Percentiles rank a stretch among this genome's conserved stretches.
Evolutionary conservation across 2,888 invertebrate species (phyloP).

Genomic region (Drosophila yooni): DNA sequence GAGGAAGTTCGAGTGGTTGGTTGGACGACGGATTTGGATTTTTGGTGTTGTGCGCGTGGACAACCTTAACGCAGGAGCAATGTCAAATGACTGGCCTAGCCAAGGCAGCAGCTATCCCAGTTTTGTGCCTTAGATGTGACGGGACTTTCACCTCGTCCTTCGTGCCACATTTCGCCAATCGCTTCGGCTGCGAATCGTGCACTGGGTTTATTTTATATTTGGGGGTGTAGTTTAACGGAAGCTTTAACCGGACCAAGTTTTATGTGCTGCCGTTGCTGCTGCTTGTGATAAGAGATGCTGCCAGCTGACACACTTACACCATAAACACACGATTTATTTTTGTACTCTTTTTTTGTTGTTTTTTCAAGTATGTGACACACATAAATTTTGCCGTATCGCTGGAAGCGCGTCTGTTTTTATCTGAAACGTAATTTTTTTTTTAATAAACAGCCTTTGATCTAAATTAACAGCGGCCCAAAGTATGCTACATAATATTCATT

Average conservation of each 20-base stretch:
- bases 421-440: conserved; percentile 37
- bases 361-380: conserved; percentile 12
- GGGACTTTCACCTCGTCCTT: conserved; percentile 66
- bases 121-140: conserved; percentile 74
- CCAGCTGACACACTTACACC: conserved; percentile 21
- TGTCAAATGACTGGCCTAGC: conserved; percentile 82
- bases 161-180: conserved; percentile 24
- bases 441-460: conserved; percentile 26
- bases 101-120: conserved; percentile 70
- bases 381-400: conserved; percentile 18
- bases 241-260: conserved; percentile 74
- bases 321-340: conserved; percentile 40
- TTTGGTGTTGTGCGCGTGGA: conserved; percentile 62
- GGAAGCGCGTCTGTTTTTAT: conserved; percentile 16
- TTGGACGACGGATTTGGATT: conserved; percentile 38
- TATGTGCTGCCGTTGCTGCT: conserved; percentile 42
- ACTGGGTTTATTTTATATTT: conserved; percentile 24
- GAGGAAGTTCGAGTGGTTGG: conserved; percentile 34
- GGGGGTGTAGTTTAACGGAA: conserved; percentile 49
- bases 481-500: background rate
- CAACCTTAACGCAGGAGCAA: conserved; percentile 84
- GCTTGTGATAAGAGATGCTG: conserved; percentile 50
- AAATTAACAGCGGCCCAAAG: conserved; percentile 14
- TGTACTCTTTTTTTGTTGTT: conserved; percentile 17
- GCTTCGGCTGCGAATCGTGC: conserved; percentile 64